Percentiles rank a stretch among this genome's conserved stretches.
phyloP scores from a whole-genome alignment of 92 coral and sea anemone genomes.

The Epizoanthus illoricatus region DNA sequence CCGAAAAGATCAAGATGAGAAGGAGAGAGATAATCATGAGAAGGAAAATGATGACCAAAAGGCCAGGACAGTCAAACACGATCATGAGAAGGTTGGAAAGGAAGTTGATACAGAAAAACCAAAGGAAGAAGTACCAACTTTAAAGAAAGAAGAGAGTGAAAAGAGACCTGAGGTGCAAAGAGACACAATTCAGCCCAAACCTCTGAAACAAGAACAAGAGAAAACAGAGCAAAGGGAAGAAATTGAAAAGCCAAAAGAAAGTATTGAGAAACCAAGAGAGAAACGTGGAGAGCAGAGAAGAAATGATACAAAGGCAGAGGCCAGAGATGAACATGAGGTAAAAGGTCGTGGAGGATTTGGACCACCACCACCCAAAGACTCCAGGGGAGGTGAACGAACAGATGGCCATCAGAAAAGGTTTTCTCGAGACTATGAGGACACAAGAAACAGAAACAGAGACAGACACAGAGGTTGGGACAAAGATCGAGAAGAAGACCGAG shows the following conservation, averaged over 20 bases:
- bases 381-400: conserved; percentile 13
- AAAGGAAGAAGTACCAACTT: neutral
- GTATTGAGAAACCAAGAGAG: conserved; percentile 10
- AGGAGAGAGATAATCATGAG: neutral
- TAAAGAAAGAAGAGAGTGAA: conserved; percentile 9
- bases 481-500: conserved; percentile 23
- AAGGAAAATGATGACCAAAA: conserved; percentile 7
- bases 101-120: conserved; percentile 21
- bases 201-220: conserved; percentile 21
- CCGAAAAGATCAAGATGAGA: neutral
- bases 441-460: conserved; percentile 1
- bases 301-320: conserved; percentile 38
- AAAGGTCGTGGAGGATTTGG: conserved; percentile 69
- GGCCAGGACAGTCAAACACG: conserved; percentile 4
- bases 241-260: neutral
- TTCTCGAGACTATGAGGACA: neutral
- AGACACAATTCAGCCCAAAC: conserved; percentile 16
- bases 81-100: neutral
- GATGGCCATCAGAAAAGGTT: conserved; percentile 30
- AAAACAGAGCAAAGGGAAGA: conserved; percentile 11
- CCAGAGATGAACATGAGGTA: conserved; percentile 41
- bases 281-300: conserved; percentile 23
- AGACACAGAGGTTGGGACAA: conserved; percentile 3
- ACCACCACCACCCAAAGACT: conserved; percentile 37
- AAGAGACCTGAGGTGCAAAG: conserved; percentile 8